A percentile compares a stretch with the other conserved stretches of the same genome.
These are phyloP conservation scores for Novumbra hubbsi DNA, from an alignment of 2,797 vertebrate genomes.

Conservation along the genomic window DNA sequence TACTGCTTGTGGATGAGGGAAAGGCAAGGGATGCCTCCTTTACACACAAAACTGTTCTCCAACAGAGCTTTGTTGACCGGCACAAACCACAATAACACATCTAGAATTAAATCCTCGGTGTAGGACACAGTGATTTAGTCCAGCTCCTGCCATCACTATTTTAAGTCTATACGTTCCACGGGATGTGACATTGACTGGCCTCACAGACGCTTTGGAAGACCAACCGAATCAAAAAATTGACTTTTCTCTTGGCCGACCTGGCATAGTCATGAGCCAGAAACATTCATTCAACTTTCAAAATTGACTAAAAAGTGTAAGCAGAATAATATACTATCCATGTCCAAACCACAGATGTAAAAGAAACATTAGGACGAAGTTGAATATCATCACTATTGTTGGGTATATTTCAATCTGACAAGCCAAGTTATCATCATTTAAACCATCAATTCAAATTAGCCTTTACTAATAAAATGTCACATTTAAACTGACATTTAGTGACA, in stretches of 20 bases:
- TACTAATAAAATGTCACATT: no score
- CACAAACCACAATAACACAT: conserved; percentile 15
- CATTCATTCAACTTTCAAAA: not conserved
- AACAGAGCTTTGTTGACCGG: not conserved
- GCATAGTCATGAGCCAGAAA: not conserved
- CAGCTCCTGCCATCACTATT: conserved; percentile 46
- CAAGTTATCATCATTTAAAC: not conserved
- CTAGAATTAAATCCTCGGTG: conserved; percentile 52
- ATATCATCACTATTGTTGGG: not conserved
- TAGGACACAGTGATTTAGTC: conserved; percentile 25
- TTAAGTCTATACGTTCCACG: conserved; percentile 47
- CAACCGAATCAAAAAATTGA: not conserved
- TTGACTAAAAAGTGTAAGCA: not conserved
- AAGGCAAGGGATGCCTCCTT: conserved; percentile 36
- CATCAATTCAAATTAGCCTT: no score
- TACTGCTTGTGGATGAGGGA: conserved; percentile 21
- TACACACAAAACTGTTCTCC: conserved; percentile 30
- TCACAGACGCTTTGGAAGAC: conserved; percentile 25
- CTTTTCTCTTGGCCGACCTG: conserved; percentile 28
- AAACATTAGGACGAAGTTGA: no score
- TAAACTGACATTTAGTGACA: no score
- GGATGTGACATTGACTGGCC: conserved; percentile 53
- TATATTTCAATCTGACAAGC: not conserved
- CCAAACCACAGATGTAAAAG: no score
- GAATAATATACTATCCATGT: no score